phyloP scores from a whole-genome alignment of 1,140 invertebrate species.

The Glomeris maerens region DNA sequence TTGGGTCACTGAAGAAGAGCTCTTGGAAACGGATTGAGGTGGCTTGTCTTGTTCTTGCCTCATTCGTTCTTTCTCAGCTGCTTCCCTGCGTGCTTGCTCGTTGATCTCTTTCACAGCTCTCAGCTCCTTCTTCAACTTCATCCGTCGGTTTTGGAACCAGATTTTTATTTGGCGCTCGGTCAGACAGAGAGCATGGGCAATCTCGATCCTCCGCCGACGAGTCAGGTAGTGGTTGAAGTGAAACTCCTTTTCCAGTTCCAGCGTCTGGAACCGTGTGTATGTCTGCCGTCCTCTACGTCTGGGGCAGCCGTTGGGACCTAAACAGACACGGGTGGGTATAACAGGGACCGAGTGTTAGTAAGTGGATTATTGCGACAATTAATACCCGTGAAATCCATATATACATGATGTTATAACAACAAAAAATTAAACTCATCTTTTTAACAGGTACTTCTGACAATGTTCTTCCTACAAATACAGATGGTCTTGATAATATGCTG shows the following conservation, averaged over 20 bases:
- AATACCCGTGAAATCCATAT: too few species aligned
- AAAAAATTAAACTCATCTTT: too few species aligned
- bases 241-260: constrained; percentile 95
- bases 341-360: too few species aligned
- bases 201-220: constrained; percentile 85
- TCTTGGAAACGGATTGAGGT: neutral
- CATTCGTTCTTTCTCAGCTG: constrained; percentile 78
- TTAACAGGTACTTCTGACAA: too few species aligned
- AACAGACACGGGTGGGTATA: too few species aligned
- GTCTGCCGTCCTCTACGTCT: constrained; percentile 84
- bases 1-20: neutral
- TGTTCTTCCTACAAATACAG: too few species aligned
- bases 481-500: too few species aligned
- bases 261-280: constrained; percentile 86
- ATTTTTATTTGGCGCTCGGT: constrained; percentile 95
- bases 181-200: constrained; percentile 86
- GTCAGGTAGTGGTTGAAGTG: constrained; percentile 97
- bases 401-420: too few species aligned
- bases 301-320: constrained; percentile 92
- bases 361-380: too few species aligned
- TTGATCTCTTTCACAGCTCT: constrained; percentile 87
- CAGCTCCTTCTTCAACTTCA: constrained; percentile 95
- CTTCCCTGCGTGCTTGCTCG: constrained; percentile 74
- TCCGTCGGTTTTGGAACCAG: constrained; percentile 93
- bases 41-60: constrained; percentile 61